Percentiles rank a stretch among this genome's conserved stretches.
Evolutionary conservation across 1,140 invertebrate genomes (phyloP).

Genomic region (Teleopsis dalmanni): DNA sequence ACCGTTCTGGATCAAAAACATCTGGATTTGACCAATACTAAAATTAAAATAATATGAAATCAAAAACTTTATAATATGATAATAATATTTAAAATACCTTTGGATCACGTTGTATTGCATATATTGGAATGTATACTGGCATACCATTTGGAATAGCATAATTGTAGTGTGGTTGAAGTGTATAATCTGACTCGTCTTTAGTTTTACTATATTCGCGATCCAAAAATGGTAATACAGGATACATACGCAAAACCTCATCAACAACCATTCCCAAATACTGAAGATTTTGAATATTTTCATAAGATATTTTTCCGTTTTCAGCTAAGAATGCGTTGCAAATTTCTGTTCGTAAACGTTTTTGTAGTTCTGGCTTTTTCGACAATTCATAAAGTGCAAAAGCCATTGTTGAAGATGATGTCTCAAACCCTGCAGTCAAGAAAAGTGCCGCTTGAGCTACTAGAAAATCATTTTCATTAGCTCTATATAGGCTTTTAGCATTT

Average conservation of each 20-base stretch:
- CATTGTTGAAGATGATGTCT: conserved; percentile 67
- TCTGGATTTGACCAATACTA: conserved; percentile 60
- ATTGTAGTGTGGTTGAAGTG: conserved; percentile 28
- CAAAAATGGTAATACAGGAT: conserved; percentile 34
- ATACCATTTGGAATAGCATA: conserved; percentile 25
- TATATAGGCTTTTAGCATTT: conserved; percentile 22
- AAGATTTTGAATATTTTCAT: conserved; percentile 55
- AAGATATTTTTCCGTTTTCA: conserved; percentile 50
- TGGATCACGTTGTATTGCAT: conserved; percentile 32
- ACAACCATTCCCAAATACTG: conserved; percentile 56
- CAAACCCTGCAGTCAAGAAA: conserved; percentile 68
- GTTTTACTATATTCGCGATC: conserved; percentile 25
- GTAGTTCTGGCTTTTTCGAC: conserved; percentile 58
- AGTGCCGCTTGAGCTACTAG: conserved; percentile 60
- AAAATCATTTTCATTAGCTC: conserved; percentile 34
- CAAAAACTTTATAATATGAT: conserved; percentile 18
- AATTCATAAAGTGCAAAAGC: conserved; percentile 59
- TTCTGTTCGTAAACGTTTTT: conserved; percentile 57
- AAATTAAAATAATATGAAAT: conserved; percentile 37
- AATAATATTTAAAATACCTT: conserved; percentile 19
- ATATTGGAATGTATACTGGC: conserved; percentile 30
- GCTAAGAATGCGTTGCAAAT: conserved; percentile 48
- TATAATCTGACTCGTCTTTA: conserved; percentile 13
- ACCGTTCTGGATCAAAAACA: conserved; percentile 58
- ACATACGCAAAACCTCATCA: conserved; percentile 43